Conservation (phyloP, 2,797 vertebrate genomes). For the Pagetopsis macropterus region DNA sequence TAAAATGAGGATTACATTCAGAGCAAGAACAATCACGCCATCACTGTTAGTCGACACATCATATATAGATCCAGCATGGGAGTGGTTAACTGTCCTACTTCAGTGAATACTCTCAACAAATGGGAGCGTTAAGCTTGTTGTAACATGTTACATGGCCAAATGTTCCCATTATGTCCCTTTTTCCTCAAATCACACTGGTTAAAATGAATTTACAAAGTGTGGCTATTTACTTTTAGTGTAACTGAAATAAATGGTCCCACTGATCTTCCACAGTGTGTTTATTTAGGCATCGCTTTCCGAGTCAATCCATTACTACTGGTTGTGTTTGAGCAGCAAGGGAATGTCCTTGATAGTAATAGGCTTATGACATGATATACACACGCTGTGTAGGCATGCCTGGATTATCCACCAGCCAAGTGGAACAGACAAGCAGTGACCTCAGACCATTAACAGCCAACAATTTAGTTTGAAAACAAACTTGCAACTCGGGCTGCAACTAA, state of each 20-base stretch:
- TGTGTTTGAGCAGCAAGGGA: constrained; percentile 41
- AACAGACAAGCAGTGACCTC: constrained; percentile 25
- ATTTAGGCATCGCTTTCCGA: constrained; percentile 8
- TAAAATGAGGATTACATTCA: neutral
- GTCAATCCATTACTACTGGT: constrained; percentile 10
- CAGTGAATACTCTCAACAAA: neutral
- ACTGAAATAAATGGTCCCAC: constrained; percentile 2
- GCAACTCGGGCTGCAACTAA: too few species aligned
- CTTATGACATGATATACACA: constrained; percentile 47
- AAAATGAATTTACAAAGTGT: neutral
- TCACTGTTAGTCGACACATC: constrained; percentile 14
- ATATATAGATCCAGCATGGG: constrained; percentile 6
- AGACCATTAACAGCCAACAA: neutral
- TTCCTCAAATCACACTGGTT: neutral
- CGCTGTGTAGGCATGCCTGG: constrained; percentile 8
- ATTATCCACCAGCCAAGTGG: constrained; percentile 10
- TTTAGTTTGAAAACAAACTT: neutral
- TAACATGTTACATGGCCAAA: constrained; percentile 29
- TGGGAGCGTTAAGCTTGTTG: neutral
- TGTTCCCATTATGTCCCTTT: neutral
- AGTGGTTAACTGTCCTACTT: constrained; percentile 32
- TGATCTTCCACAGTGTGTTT: constrained; percentile 19
- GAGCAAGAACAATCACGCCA: constrained; percentile 14
- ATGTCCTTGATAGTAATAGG: constrained; percentile 53
- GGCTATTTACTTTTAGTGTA: neutral